Base-by-base conservation (phyloP, 2,888 invertebrate genomes). In the Drosophila longiperda region DNA sequence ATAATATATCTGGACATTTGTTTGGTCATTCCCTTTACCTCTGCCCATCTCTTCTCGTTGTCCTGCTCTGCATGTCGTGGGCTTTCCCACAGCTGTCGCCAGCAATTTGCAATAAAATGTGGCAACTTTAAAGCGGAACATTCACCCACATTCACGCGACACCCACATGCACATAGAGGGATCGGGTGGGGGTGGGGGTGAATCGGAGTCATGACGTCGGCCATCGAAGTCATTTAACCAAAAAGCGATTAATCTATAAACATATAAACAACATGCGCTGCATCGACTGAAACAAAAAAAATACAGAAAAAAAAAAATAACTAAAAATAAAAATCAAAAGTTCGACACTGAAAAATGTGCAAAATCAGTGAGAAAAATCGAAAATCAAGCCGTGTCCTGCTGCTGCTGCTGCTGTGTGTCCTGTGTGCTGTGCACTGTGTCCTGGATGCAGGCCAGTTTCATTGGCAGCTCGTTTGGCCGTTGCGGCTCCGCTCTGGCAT, bases 231-330 rank as follows among this genome's bases (percentile, higher is more conserved):
- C 92, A 91, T 91, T 91, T 91, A 91, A 89, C 88, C 88, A 91
- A 91, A 89, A 90, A 90, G 81, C 91, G 92, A 91, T 91, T 91
- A 91, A 91, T 91, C 92, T 91, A 91, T 91, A 89, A 91, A 90
- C 91, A 89, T 90, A 91, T 92, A 91, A 92, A 92, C 91, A 91
- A 90, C 91, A 89, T 79, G 78, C 83, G 82, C 87, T 63, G 66
- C 73, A 63, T 36, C 54, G 59, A 63, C 64, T 42, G 66, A 36
- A 54, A 26, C 34, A 40, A 32, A 33, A 33, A 33, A 36, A 34
- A 57, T 48, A 1, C 6, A 48, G 62, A 12, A 49, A 54, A 20
- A n/a, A 50, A 36, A 32, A 29, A 34, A 42, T 12, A 61, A 60
- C 53, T 55, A 40, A 61, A 65, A 60, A 52, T 52, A 62, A 71